A percentile compares a stretch with the other conserved stretches of the same genome.
phyloP scores from a whole-genome alignment of 2,888 invertebrate species.

The Vandiemenella viatica region DNA sequence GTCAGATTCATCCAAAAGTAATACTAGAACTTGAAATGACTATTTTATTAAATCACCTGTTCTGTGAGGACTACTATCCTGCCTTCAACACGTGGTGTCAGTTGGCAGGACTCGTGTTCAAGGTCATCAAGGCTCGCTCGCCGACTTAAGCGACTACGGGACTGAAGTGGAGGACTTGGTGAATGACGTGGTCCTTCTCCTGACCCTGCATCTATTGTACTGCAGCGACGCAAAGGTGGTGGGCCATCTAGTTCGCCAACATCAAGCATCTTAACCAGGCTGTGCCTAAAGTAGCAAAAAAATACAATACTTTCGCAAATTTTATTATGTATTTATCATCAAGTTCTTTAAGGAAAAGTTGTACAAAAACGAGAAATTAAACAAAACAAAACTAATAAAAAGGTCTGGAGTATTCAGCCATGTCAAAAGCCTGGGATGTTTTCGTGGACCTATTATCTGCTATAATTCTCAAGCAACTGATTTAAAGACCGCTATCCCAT shows the following conservation, averaged over 20 bases:
- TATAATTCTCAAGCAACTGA: no score
- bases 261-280: conserved; percentile 63
- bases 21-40: not conserved
- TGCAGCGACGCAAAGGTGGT: conserved; percentile 40
- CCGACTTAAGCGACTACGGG: conserved; percentile 34
- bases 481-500: no score
- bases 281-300: no score
- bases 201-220: conserved; percentile 17
- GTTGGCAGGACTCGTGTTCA: conserved; percentile 64
- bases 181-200: conserved; percentile 8
- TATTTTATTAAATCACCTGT: conserved; percentile 38
- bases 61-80: conserved; percentile 61
- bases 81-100: conserved; percentile 68
- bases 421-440: no score
- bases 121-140: conserved; percentile 65
- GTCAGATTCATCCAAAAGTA: not conserved
- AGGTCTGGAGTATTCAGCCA: no score
- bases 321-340: no score
- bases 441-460: no score
- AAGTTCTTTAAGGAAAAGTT: no score
- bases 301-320: no score
- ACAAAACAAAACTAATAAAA: no score
- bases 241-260: conserved; percentile 53
- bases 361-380: no score
- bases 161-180: conserved; percentile 11